A percentile compares a stretch with the other conserved stretches of the same genome.
phyloP scores from a whole-genome alignment of 92 coral and sea anemone species.

The Umimayanthus kanabou region DNA sequence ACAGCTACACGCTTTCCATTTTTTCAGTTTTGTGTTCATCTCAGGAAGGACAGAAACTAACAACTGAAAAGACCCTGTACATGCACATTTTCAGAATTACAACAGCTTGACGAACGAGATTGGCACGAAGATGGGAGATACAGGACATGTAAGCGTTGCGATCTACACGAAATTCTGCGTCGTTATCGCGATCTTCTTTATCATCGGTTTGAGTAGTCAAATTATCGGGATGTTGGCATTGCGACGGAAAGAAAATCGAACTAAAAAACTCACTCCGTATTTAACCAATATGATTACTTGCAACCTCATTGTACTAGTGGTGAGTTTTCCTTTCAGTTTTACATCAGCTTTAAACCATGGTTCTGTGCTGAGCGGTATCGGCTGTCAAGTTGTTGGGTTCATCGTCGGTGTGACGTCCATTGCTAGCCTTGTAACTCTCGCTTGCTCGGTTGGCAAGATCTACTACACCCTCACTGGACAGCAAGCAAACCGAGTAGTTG shows the following conservation, averaged over 20 bases:
- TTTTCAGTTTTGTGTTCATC: too few relatives aligned
- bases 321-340: slow-evolving; percentile 13
- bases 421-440: not conserved
- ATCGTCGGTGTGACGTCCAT: slow-evolving; percentile 1
- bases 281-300: not conserved
- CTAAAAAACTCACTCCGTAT: slow-evolving; percentile 14
- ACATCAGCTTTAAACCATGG: slow-evolving; percentile 2
- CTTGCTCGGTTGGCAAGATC: not conserved
- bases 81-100: not conserved
- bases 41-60: not conserved
- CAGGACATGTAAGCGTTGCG: not conserved
- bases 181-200: not conserved
- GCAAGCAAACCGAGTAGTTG: slow-evolving; percentile 3
- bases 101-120: not conserved
- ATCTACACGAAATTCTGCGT: slow-evolving; percentile 5
- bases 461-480: slow-evolving; percentile 17
- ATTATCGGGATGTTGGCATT: slow-evolving; percentile 9
- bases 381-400: slow-evolving; percentile 8
- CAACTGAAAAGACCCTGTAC: not conserved
- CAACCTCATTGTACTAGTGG: not conserved
- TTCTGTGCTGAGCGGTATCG: not conserved
- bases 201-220: slow-evolving; percentile 1
- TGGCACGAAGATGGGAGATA: not conserved
- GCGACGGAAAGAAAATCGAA: slow-evolving; percentile 9
- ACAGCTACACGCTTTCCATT: not conserved